phyloP scores from a whole-genome alignment of 1,140 invertebrate genomes.

The Oncopodura yosiiana region DNA sequence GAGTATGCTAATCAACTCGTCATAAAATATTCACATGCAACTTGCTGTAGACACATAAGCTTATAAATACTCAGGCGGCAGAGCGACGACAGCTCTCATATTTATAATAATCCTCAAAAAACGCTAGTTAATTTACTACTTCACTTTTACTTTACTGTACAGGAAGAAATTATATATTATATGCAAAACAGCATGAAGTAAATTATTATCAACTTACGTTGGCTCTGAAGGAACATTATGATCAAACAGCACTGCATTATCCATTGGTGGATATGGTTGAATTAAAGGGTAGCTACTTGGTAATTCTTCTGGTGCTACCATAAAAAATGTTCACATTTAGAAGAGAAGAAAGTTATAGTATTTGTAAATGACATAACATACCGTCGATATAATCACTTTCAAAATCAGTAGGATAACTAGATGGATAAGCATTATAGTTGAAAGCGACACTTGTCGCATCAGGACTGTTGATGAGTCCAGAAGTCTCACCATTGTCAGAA shows the following conservation, averaged over 20 bases:
- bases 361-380: neutral
- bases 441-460: too few species aligned
- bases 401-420: neutral
- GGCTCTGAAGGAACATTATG: conserved; percentile 57
- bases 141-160: too few species aligned
- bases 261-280: conserved; percentile 53
- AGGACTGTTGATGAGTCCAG: too few species aligned
- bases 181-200: neutral
- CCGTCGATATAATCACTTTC: neutral
- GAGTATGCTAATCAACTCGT: too few species aligned
- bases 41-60: too few species aligned
- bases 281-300: conserved; percentile 49
- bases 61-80: too few species aligned
- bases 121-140: too few species aligned
- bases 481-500: neutral
- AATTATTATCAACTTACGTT: conserved; percentile 50
- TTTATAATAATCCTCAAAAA: too few species aligned
- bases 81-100: too few species aligned
- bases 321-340: conserved; percentile 5
- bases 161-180: too few species aligned
- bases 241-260: conserved; percentile 45
- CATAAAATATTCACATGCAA: too few species aligned
- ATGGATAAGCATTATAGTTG: neutral
- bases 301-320: conserved; percentile 22
- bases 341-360: neutral